Percentiles rank a stretch among this genome's conserved stretches.
Conservation (phyloP, 2,113 vertebrate species). For the Chamaetylas fuelleborni region DNA sequence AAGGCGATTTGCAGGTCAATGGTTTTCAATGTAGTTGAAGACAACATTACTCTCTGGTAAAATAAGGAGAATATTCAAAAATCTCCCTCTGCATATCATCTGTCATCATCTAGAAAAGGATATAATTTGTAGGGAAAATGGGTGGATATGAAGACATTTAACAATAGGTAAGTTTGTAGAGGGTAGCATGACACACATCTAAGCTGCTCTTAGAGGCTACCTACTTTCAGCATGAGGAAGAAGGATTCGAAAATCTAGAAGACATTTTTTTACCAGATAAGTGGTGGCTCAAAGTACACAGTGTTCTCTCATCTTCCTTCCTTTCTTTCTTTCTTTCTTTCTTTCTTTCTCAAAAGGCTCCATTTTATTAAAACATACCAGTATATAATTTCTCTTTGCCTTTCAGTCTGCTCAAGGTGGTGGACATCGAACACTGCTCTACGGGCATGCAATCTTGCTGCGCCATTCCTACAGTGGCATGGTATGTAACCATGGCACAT, state of each 20-base stretch:
- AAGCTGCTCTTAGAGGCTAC: not conserved
- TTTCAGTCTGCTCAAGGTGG: conserved; percentile 88
- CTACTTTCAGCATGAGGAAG: not conserved
- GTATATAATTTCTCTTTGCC: not conserved
- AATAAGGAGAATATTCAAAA: not conserved
- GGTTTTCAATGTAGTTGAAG: not conserved
- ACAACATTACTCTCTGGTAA: not conserved
- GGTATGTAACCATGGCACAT: conserved; percentile 72
- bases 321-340: not conserved
- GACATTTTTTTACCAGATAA: not conserved
- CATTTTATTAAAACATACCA: not conserved
- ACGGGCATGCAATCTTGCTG: conserved; percentile 91
- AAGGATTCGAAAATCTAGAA: not conserved
- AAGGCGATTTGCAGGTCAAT: not conserved
- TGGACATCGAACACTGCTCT: conserved; percentile 90
- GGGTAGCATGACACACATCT: not conserved
- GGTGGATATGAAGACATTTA: not conserved
- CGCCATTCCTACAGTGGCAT: conserved; percentile 95
- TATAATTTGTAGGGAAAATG: not conserved
- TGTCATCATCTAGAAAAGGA: not conserved
- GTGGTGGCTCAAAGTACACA: not conserved
- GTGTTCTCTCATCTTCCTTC: not conserved
- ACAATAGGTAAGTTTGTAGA: not conserved
- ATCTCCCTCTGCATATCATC: not conserved
- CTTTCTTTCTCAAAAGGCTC: not conserved